These are phyloP conservation scores for Lithosia quadra DNA, from an alignment of 2,888 invertebrate species.

Conservation along the genomic window DNA sequence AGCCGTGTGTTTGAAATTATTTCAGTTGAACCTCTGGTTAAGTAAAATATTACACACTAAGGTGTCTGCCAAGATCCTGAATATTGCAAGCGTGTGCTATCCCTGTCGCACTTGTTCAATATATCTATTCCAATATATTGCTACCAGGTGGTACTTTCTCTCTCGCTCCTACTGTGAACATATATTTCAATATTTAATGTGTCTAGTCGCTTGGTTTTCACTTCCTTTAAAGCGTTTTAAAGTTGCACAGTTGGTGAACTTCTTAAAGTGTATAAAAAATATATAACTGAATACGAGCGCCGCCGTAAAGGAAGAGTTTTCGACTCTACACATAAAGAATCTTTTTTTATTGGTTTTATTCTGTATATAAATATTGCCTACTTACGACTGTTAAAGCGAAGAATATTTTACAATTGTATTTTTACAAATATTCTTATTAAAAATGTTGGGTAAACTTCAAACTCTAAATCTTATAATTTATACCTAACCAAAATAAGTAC, in stretches of 20 bases:
- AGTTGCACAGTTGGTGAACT: constrained; percentile 16
- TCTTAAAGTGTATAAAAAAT: constrained; percentile 2
- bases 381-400: not conserved
- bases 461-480: too few relatives aligned
- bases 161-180: constrained; percentile 38
- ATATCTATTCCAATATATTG: constrained; percentile 68
- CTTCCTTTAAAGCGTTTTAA: constrained; percentile 47
- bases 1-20: constrained; percentile 44
- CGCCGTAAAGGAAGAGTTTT: not conserved
- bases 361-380: not conserved
- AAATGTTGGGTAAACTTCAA: not conserved
- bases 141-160: constrained; percentile 51
- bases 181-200: constrained; percentile 69
- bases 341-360: not conserved
- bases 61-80: constrained; percentile 68
- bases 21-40: constrained; percentile 43
- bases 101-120: constrained; percentile 40
- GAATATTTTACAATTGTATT: not conserved
- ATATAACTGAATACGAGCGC: not conserved
- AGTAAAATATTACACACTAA: constrained; percentile 57
- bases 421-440: not conserved
- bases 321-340: not conserved
- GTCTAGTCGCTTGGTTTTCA: constrained; percentile 59
- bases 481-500: too few relatives aligned
- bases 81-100: constrained; percentile 64